Evolutionary conservation across 2,797 vertebrate genomes (phyloP).

Genomic region (Myripristis murdjan): DNA sequence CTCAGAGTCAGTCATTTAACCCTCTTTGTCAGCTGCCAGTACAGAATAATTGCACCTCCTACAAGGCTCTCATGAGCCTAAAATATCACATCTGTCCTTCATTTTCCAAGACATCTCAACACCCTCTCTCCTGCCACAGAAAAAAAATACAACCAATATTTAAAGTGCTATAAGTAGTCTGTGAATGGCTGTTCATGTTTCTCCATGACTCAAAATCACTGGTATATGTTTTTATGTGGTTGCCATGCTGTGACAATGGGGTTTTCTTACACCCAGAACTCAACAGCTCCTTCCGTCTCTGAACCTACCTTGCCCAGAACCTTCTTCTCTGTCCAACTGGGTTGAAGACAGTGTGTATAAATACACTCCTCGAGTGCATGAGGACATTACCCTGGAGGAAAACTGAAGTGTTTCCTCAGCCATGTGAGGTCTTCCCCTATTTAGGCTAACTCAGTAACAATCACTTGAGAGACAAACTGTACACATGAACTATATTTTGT

Average conservation of each 20-base stretch:
- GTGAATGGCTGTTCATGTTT: conserved; percentile 40
- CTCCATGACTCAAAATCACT: conserved; percentile 40
- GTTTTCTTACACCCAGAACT: conserved; percentile 28
- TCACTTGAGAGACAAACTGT: neutral
- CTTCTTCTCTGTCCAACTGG: neutral
- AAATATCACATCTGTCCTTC: conserved; percentile 67
- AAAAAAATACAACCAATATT: conserved; percentile 57
- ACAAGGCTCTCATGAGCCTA: conserved; percentile 61
- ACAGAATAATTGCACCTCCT: conserved; percentile 75
- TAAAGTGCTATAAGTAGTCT: conserved; percentile 67
- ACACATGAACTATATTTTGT: neutral
- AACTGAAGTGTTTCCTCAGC: conserved; percentile 1
- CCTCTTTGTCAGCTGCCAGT: conserved; percentile 67
- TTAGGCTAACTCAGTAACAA: neutral
- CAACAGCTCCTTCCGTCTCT: conserved; percentile 17
- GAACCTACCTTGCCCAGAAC: neutral
- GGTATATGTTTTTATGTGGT: conserved; percentile 62
- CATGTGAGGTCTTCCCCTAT: neutral
- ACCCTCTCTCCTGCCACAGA: conserved; percentile 41
- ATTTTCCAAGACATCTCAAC: conserved; percentile 53
- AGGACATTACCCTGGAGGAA: neutral
- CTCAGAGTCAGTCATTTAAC: conserved; percentile 40
- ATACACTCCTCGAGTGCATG: neutral
- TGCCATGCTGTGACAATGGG: conserved; percentile 53
- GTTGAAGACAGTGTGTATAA: neutral